Percentiles rank a stretch among this genome's conserved stretches.
phyloP scores from a whole-genome alignment of 2,888 invertebrate genomes.

The Branchipolynoe longqiensis region DNA sequence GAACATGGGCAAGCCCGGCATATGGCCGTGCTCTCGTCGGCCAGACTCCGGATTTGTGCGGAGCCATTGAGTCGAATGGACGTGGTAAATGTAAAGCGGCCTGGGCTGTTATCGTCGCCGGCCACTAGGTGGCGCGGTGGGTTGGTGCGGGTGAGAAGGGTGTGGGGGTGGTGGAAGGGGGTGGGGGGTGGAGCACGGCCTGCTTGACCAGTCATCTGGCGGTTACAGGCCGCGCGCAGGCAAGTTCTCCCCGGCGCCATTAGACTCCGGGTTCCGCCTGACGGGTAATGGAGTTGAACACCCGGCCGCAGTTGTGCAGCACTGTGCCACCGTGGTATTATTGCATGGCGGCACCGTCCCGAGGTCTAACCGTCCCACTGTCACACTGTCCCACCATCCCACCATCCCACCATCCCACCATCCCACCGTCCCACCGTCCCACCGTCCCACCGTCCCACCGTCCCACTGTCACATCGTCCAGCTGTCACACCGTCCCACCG shows the following conservation, averaged over 20 bases:
- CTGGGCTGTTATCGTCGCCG: slow-evolving; percentile 29
- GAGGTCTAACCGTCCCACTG: too few relatives aligned
- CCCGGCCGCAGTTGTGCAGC: slow-evolving; percentile 36
- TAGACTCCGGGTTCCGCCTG: slow-evolving; percentile 17
- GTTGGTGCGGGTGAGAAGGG: too few relatives aligned
- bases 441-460: too few relatives aligned
- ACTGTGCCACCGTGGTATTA: too few relatives aligned
- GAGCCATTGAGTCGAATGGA: slow-evolving; percentile 14
- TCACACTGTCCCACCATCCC: too few relatives aligned
- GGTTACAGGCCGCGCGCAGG: neutral
- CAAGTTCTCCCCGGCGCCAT: slow-evolving; percentile 23
- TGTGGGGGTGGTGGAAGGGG: too few relatives aligned
- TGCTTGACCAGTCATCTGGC: slow-evolving; percentile 45
- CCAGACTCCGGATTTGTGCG: too few relatives aligned
- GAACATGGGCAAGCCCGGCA: neutral
- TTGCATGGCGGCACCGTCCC: too few relatives aligned
- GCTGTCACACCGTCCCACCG: too few relatives aligned
- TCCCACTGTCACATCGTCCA: too few relatives aligned
- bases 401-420: too few relatives aligned
- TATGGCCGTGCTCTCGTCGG: slow-evolving; percentile 14
- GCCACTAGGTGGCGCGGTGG: slow-evolving; percentile 25
- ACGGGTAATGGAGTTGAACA: slow-evolving; percentile 53
- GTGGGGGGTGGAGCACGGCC: slow-evolving; percentile 36
- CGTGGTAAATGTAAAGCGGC: slow-evolving; percentile 39
- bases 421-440: too few relatives aligned